Conservation (phyloP, 2,888 invertebrate species). For the Parapristionchus giblindavisi region DNA sequence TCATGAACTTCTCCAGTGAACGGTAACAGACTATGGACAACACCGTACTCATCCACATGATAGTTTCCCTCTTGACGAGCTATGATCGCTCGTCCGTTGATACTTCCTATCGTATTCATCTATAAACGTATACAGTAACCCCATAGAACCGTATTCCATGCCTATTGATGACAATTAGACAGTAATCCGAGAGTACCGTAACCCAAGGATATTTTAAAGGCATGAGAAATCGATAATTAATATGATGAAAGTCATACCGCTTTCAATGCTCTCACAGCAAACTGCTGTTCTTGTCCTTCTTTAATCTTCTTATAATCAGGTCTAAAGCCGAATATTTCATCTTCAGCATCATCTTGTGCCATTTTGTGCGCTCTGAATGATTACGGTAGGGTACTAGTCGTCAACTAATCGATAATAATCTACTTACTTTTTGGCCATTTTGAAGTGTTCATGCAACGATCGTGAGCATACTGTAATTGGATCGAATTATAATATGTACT, state of each 20-base stretch:
- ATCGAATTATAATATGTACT: no score
- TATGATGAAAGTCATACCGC: no score
- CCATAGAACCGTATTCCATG: not conserved
- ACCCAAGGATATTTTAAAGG: no score
- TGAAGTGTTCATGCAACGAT: slow-evolving; percentile 19
- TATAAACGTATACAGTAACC: not conserved
- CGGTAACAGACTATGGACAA: slow-evolving; percentile 3
- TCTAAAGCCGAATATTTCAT: no score
- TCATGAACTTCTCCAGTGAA: slow-evolving; percentile 27
- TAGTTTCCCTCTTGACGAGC: slow-evolving; percentile 27
- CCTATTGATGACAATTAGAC: not conserved
- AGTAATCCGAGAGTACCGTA: no score
- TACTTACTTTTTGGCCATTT: slow-evolving; percentile 21
- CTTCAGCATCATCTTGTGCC: no score
- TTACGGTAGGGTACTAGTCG: not conserved
- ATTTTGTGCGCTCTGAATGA: no score
- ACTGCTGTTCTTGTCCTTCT: no score
- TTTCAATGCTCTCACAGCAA: no score
- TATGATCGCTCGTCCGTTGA: slow-evolving; percentile 21
- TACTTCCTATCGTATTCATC: slow-evolving; percentile 26
- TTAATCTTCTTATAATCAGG: not conserved
- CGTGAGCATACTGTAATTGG: not conserved
- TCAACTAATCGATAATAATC: not conserved
- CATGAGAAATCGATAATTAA: no score
- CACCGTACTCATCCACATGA: slow-evolving; percentile 24